These are phyloP conservation scores for Grammomys dolichurus DNA, from an alignment of 2,113 vertebrate genomes.

Conservation along the genomic window DNA sequence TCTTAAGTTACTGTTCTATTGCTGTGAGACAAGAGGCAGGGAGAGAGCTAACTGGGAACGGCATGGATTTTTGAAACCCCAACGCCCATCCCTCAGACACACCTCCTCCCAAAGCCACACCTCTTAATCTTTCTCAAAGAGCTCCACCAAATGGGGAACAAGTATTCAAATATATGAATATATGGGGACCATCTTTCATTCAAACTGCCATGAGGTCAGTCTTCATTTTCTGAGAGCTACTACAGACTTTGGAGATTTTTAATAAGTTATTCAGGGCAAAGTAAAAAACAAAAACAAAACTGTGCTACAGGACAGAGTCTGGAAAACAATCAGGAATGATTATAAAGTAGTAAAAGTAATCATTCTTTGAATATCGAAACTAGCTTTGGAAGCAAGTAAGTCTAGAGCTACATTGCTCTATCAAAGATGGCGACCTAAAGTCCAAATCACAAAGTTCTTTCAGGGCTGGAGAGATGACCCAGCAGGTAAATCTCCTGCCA, in stretches of 20 bases:
- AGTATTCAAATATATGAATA: background rate
- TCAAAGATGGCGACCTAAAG: background rate
- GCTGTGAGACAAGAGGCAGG: background rate
- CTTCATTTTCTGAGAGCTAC: background rate
- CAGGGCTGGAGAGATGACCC: background rate
- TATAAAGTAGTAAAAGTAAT: background rate
- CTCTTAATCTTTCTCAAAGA: background rate
- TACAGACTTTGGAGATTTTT: background rate
- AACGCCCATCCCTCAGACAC: background rate
- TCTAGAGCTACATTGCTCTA: background rate
- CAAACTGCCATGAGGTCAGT: background rate
- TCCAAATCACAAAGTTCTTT: background rate
- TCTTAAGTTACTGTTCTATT: background rate
- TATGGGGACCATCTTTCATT: too few species aligned
- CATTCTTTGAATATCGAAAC: background rate
- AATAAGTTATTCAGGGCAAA: slow-evolving; percentile 16
- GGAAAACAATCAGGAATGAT: background rate
- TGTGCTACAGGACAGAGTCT: background rate
- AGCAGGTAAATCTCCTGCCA: background rate
- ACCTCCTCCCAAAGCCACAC: background rate
- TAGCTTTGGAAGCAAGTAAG: background rate
- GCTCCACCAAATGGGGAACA: background rate
- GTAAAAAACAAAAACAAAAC: background rate
- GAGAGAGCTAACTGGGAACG: background rate
- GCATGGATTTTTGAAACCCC: background rate